A percentile compares a stretch with the other conserved stretches of the same genome.
Evolutionary conservation across 2,888 invertebrate species (phyloP).

Genomic region (Drosophila setosimentum): DNA sequence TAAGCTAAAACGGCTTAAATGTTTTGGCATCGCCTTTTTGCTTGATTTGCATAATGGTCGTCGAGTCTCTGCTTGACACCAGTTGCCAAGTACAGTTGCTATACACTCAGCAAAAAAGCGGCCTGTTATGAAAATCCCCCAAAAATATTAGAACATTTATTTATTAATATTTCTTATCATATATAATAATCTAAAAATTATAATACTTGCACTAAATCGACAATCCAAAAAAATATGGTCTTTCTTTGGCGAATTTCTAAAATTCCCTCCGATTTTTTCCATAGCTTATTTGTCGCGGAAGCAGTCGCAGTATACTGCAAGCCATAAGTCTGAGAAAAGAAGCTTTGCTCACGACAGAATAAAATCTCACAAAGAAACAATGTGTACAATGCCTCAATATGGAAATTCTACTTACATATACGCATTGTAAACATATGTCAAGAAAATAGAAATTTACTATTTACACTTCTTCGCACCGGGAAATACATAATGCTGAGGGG

Average conservation of each 20-base stretch:
- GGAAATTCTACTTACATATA: too few species aligned
- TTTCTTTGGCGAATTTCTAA: not conserved
- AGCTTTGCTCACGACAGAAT: not conserved
- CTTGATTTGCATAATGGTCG: constrained; percentile 72
- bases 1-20: constrained; percentile 66
- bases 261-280: not conserved
- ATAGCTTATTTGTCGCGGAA: not conserved
- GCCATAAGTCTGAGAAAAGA: not conserved
- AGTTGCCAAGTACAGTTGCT: constrained; percentile 45
- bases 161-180: too few species aligned
- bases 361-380: not conserved
- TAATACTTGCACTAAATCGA: too few species aligned
- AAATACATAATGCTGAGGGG: not conserved
- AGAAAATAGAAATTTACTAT: not conserved
- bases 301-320: not conserved
- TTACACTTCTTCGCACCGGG: not conserved
- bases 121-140: not conserved
- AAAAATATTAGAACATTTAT: not conserved
- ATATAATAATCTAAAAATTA: too few species aligned
- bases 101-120: constrained; percentile 34
- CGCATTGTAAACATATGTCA: too few species aligned
- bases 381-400: too few species aligned
- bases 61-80: constrained; percentile 25
- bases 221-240: too few species aligned
- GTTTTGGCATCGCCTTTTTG: constrained; percentile 67